Evolutionary conservation across 2,888 invertebrate genomes (phyloP), one percentile per base, ranked within the genome.

Genomic region (Acronicta aceris): DNA sequence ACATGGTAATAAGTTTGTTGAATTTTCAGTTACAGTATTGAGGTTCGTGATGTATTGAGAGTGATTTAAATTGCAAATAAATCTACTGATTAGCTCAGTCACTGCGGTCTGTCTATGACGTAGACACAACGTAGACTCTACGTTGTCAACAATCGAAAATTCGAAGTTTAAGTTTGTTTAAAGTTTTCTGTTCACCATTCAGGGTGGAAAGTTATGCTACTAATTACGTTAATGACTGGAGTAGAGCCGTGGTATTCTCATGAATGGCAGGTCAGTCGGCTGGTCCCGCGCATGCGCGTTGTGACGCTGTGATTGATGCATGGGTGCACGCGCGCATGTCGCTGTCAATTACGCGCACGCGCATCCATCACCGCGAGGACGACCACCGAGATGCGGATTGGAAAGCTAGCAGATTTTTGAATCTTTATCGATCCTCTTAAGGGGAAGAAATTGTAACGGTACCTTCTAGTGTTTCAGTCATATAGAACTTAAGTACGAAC

Each of bases 331-430:
- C 70, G 73, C 65, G 65, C 78, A 65, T 59, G 81, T 74, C 73
- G 76, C 85, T 87, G 86, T 85, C 87, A 87, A 85, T 85, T 86
- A 85, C 73, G 77, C 71, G 84, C 78, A 64, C 75, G 81, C 80
- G 76, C 85, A 82, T 85, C 84, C 81, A 81, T 83, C 85, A 85
- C 78, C 4, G 62, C 61, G 25, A 51, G 27, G 67, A 55, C 71
- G 59, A 68, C 71, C 74, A 62, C 76, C 17, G 46, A 33, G 65
- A 54, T 27, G 43, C 47, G 53, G 49, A 48, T 47, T 56, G 61
- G 46, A 15, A 47, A 42, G 27, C 15, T 30, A 17, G 38, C 55
- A 16, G 30, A 64, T 46, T 53, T 57, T 73, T 63, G 45, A 59
- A 33, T 53, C 50, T 63, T 56, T 55, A 45, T 50, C 40, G 15